A percentile compares a stretch with the other conserved stretches of the same genome.
These are phyloP conservation scores for Pterostichus niger DNA, from an alignment of 2,888 invertebrate species.

Conservation along the genomic window DNA sequence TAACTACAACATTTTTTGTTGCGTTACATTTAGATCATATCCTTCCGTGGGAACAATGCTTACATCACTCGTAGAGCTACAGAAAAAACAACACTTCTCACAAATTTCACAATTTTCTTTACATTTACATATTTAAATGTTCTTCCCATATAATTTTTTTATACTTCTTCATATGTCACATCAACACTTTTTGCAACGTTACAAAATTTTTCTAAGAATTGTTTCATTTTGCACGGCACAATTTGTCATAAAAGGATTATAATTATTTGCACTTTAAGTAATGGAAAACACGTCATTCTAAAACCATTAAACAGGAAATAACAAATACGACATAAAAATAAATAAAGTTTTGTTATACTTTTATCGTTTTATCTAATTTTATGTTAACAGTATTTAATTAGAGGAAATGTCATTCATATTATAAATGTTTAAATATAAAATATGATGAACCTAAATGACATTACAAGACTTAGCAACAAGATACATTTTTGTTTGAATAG, in stretches of 20 bases:
- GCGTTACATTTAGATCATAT: slow-evolving; percentile 35
- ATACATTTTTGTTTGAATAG: too few species aligned
- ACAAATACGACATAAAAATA: too few species aligned
- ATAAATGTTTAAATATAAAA: too few species aligned
- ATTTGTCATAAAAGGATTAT: not conserved
- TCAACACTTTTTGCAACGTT: not conserved
- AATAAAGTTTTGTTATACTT: too few species aligned
- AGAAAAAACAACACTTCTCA: slow-evolving; percentile 36
- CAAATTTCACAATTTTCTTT: slow-evolving; percentile 44
- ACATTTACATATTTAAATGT: slow-evolving; percentile 24
- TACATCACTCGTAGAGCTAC: not conserved
- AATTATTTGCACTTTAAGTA: not conserved
- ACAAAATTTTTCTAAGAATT: not conserved
- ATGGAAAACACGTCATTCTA: not conserved
- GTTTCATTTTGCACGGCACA: not conserved
- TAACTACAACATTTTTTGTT: slow-evolving; percentile 18
- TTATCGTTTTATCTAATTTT: too few species aligned
- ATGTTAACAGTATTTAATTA: too few species aligned
- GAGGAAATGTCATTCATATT: too few species aligned
- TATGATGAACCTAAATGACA: too few species aligned
- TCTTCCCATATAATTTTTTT: slow-evolving; percentile 46
- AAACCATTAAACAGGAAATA: too few species aligned
- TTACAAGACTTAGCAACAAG: too few species aligned
- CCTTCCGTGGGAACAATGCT: slow-evolving; percentile 11
- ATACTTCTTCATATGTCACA: not conserved